phyloP scores from a whole-genome alignment of 1,140 invertebrate genomes.

The Popillia japonica region DNA sequence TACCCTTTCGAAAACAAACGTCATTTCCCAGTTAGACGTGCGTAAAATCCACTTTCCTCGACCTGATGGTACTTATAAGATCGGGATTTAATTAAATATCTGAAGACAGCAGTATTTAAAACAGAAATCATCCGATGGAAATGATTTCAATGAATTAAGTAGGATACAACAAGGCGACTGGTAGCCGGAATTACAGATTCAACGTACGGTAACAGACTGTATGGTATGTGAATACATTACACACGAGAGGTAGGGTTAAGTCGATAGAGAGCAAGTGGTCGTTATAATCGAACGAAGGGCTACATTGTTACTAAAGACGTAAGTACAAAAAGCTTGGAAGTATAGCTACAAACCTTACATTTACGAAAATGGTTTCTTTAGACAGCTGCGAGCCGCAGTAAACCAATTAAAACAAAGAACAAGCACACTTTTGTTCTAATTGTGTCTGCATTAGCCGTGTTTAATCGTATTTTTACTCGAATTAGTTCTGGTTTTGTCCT shows the following conservation, averaged over 20 bases:
- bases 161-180: not conserved
- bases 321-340: slow-evolving; percentile 21
- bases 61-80: not conserved
- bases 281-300: slow-evolving; percentile 4
- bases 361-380: slow-evolving; percentile 16
- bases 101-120: slow-evolving; percentile 14
- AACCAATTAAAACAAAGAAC: slow-evolving; percentile 54
- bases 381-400: slow-evolving; percentile 45
- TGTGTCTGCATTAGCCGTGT: slow-evolving; percentile 48
- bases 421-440: slow-evolving; percentile 50
- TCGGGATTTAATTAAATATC: not conserved
- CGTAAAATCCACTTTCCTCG: not conserved
- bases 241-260: not conserved
- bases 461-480: slow-evolving; percentile 43
- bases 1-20: not conserved
- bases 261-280: not conserved
- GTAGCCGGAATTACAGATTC: not conserved
- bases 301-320: not conserved
- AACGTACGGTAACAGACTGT: not conserved
- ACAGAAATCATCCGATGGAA: slow-evolving; percentile 9
- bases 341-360: not conserved
- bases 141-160: not conserved
- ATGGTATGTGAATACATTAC: not conserved
- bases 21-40: not conserved
- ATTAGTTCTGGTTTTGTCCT: slow-evolving; percentile 43